Evolutionary conservation across 2,888 invertebrate species (phyloP), one percentile per base, ranked within the genome.

Genomic region (Melanophora roralis): DNA sequence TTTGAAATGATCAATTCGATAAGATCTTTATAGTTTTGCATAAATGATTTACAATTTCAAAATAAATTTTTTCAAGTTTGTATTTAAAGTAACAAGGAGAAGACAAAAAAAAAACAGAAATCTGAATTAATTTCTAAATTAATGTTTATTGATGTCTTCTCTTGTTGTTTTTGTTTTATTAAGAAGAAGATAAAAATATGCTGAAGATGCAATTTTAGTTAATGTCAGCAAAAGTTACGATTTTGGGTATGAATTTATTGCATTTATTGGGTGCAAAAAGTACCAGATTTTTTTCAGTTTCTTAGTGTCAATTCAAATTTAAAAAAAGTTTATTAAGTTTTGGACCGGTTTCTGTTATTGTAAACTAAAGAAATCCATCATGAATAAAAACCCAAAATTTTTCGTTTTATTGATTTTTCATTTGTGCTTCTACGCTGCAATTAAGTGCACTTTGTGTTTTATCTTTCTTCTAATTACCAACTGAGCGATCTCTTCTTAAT

Each of bases 31-130:
- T 45, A 23, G 51, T 55, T 47, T 49, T 59, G 27, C 43, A 45
- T 67, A 59, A 67, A 77, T 51, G 43, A 69, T 76, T 76, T 76
- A 57, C 62, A 62, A 69, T 64, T 62, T 55, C 21, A 55, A 27
- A 27, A 27, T 27, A 65, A 71, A 45, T 57, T 43, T 0, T 27
- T 60, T 43, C 4, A 60, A 67, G 47, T 65, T 23, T 23, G 51
- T 43, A 36, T 62, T 47, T 55, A 62, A 62, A 62, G 55, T 9
- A 47, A 6, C 23, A 21, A 40, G 0, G 38, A 12, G 0, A 65
- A 1, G 27, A 23, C 16, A 16, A 27, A 11, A 12, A 14, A 64
- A 23, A 51, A 27, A 51, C 27, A 27, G 6, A 34, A 16, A 55
- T n/a, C n/a, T 16, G 34, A 60, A 67, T 67, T 36, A 45, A 38